Conservation (phyloP, 2,113 vertebrate genomes). For the Cololabis saira region DNA sequence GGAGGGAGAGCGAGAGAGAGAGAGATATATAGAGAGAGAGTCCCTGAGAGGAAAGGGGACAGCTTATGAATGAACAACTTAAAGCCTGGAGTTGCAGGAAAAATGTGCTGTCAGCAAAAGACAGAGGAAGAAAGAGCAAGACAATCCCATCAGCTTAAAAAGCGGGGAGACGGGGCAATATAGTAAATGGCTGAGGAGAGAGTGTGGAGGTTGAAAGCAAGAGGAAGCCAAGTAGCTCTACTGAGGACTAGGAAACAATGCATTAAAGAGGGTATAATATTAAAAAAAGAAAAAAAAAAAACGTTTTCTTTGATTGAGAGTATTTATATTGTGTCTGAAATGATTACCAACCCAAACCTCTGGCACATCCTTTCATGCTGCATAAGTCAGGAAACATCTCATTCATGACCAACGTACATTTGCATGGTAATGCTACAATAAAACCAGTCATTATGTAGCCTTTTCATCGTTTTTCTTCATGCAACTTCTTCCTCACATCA, state of each 20-base stretch:
- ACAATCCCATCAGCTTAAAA: constrained; percentile 63
- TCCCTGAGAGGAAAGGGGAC: background rate
- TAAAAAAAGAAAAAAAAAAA: too few species aligned
- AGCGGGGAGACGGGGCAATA: constrained; percentile 35
- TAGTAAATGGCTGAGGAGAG: constrained; percentile 61
- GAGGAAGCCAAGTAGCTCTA: background rate
- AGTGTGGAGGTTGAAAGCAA: constrained; percentile 36
- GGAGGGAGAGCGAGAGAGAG: constrained; percentile 29
- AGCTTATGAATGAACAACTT: constrained; percentile 62
- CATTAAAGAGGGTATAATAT: background rate
- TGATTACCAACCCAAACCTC: too few species aligned
- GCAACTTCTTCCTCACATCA: too few species aligned
- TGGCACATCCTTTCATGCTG: too few species aligned
- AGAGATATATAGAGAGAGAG: constrained; percentile 46
- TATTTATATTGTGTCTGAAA: too few species aligned
- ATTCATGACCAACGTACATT: too few species aligned
- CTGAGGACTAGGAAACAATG: constrained; percentile 15
- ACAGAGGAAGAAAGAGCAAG: constrained; percentile 28
- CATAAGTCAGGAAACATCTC: too few species aligned
- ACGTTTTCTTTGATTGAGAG: too few species aligned
- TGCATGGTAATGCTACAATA: too few species aligned
- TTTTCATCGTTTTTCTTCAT: too few species aligned
- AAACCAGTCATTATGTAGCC: too few species aligned
- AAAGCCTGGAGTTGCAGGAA: constrained; percentile 49
- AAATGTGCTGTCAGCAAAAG: constrained; percentile 72